phyloP scores from a whole-genome alignment of 2,888 invertebrate genomes.

The Anagyrus pseudococci region DNA sequence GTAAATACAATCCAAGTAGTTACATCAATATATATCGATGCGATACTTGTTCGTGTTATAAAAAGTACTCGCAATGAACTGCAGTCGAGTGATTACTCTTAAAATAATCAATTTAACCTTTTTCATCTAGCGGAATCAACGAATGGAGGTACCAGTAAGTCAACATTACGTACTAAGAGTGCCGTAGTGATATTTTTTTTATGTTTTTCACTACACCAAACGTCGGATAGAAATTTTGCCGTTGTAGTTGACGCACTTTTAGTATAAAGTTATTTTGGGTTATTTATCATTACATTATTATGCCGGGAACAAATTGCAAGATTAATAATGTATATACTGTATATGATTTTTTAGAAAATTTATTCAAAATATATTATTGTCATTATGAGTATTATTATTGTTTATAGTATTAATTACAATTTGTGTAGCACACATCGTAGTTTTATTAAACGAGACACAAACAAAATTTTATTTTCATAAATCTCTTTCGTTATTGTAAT shows the following conservation, averaged over 20 bases:
- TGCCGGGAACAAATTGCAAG: too few relatives aligned
- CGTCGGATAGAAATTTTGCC: conserved; percentile 29
- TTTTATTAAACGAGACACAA: too few relatives aligned
- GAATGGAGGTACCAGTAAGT: conserved; percentile 75
- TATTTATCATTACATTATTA: neutral
- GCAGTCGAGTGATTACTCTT: conserved; percentile 34
- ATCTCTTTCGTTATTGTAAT: too few relatives aligned
- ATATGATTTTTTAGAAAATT: too few relatives aligned
- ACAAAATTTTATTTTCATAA: too few relatives aligned
- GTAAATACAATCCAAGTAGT: conserved; percentile 47
- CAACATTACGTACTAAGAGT: conserved; percentile 55
- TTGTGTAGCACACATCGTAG: too few relatives aligned
- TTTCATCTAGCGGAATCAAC: conserved; percentile 74
- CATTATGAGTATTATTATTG: too few relatives aligned
- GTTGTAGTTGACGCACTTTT: neutral
- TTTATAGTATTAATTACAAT: too few relatives aligned
- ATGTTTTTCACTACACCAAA: conserved; percentile 36
- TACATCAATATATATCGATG: neutral
- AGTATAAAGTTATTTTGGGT: neutral
- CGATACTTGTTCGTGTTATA: conserved; percentile 47
- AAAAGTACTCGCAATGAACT: conserved; percentile 36
- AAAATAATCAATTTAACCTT: conserved; percentile 61
- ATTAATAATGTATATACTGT: too few relatives aligned
- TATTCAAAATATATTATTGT: too few relatives aligned
- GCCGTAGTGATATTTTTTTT: conserved; percentile 49